Evolutionary conservation across 2,113 vertebrate species (phyloP).

Genomic region (Tragelaphus strepsiceros): DNA sequence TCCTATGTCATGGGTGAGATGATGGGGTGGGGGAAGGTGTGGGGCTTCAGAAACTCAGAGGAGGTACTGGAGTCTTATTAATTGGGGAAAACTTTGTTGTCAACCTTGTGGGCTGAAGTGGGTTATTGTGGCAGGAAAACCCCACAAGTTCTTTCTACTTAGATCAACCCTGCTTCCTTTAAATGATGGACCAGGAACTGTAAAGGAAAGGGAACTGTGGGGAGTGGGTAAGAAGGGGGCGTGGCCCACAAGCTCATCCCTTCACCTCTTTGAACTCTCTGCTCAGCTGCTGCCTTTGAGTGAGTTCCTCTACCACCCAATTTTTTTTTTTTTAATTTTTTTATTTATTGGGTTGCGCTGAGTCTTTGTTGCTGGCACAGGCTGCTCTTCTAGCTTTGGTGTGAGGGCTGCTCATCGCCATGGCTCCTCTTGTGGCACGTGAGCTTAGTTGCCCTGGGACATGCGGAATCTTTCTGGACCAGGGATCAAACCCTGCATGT

Average conservation of each 20-base stretch:
- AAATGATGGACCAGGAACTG: neutral
- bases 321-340: neutral
- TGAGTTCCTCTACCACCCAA: neutral
- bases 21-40: neutral
- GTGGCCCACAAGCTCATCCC: neutral
- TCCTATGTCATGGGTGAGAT: constrained; percentile 90
- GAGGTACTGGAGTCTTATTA: neutral
- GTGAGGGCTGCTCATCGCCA: neutral
- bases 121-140: neutral
- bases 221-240: neutral
- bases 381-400: neutral
- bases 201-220: neutral
- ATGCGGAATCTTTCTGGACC: neutral
- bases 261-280: neutral
- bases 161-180: neutral
- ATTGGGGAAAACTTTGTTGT: neutral
- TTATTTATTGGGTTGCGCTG: neutral
- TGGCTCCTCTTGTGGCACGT: neutral
- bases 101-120: neutral
- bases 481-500: neutral
- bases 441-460: neutral
- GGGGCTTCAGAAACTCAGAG: neutral
- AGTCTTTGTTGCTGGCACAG: neutral
- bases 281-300: neutral
- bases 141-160: neutral